Conservation (phyloP, 1,140 invertebrate genomes). For the Diorhabda elongata region DNA sequence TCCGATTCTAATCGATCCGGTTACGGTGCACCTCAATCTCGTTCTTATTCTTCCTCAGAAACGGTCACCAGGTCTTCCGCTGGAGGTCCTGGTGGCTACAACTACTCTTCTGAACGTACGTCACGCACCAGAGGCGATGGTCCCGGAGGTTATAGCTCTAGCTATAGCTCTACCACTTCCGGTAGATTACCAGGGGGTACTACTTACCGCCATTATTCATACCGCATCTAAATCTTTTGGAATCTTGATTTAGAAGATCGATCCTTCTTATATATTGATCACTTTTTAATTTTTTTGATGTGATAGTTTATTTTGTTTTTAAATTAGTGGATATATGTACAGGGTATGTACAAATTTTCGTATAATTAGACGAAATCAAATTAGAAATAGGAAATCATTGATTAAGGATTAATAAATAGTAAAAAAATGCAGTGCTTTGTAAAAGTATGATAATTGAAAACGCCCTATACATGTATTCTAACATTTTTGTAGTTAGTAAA, state of each 20-base stretch:
- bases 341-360: too few species aligned
- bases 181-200: constrained; percentile 76
- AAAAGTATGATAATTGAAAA: too few species aligned
- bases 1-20: constrained; percentile 53
- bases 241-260: constrained; percentile 7
- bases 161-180: constrained; percentile 69
- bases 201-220: constrained; percentile 76
- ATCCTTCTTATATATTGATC: too few species aligned
- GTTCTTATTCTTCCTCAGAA: constrained; percentile 58
- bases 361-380: too few species aligned
- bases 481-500: too few species aligned
- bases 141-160: constrained; percentile 70
- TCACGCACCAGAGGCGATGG: constrained; percentile 63
- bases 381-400: too few species aligned
- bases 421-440: too few species aligned
- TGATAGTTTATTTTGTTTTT: too few species aligned
- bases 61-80: constrained; percentile 62
- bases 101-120: constrained; percentile 68
- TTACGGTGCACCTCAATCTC: constrained; percentile 54
- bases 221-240: constrained; percentile 63
- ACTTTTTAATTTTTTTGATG: too few species aligned
- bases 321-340: too few species aligned
- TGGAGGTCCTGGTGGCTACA: constrained; percentile 63
- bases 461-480: too few species aligned
- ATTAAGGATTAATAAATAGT: too few species aligned